Base-by-base conservation (phyloP, 2,797 vertebrate genomes). In the Cygnus olor region DNA sequence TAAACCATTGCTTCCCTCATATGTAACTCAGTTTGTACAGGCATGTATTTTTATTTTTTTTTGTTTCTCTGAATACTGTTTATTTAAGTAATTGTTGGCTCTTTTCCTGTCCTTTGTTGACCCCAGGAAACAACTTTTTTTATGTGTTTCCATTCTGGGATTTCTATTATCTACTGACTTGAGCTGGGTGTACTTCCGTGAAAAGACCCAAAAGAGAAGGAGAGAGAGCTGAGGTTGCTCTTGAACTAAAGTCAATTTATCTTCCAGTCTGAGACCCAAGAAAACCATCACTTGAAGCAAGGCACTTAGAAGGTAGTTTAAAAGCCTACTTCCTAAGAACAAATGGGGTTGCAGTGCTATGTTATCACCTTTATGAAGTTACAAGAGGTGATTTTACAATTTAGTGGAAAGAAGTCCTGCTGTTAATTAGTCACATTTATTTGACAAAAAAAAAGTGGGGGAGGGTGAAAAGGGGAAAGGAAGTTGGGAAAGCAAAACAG, bases 41-140 rank as follows among this genome's bases (percentile, higher is more conserved):
- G 82, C 81, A 64, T 64, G 28, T 9, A 47, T 49, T 66, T 68
- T 61, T 61, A 57, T 72, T 9, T 10, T 38, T 72, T 51, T 44
- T 56, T 91, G 64, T 92, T 95, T 93, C 91, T 87, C 70, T 88
- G 85, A 83, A 91, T 96, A 65, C 92, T 91, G 80, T 95, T 97
- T 97, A 95, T 94, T 94, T 95, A 96, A 96, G 93, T 95, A 90
- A 90, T 93, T 93, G 93, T 97, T 95, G 82, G 79, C 84, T 94
- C 95, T 96, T 96, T 97, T 97, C 97, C 97, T 96, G 96, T 96
- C 97, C 97, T 97, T 96, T 95, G 85, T 91, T 97, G 97, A 97
- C 97, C 97, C 91, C 96, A 97, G 97, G 97, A 98, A 98, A 95
- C 92, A 94, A 95, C 88, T 85, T 94, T 96, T 89, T 97, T 91